A percentile compares a stretch with the other conserved stretches of the same genome.
Evolutionary conservation across 2,113 vertebrate genomes (phyloP).

Genomic region (Cephalopterus ornatus): DNA sequence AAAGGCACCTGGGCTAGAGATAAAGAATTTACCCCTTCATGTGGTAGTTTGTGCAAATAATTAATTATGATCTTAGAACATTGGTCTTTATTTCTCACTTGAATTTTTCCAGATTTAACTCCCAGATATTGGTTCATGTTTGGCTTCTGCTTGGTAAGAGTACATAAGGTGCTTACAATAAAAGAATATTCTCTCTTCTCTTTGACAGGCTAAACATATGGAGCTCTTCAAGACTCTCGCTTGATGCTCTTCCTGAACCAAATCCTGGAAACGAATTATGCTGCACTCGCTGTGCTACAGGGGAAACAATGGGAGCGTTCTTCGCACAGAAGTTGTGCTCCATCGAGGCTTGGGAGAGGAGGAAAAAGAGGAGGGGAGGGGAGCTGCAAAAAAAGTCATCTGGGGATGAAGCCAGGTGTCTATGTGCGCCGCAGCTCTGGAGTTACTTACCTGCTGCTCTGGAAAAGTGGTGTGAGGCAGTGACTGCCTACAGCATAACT

Average conservation of each 20-base stretch:
- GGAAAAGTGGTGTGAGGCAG: background rate
- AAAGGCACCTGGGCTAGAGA: background rate
- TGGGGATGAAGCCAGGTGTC: background rate
- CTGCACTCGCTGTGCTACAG: background rate
- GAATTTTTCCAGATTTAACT: constrained; percentile 15
- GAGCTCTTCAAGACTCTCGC: background rate
- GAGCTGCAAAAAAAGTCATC: background rate
- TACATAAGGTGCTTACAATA: background rate
- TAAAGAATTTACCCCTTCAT: background rate
- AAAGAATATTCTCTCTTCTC: background rate
- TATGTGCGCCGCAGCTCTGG: background rate
- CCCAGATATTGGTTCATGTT: constrained; percentile 1
- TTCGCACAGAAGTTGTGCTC: background rate
- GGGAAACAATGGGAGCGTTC: background rate
- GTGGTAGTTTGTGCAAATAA: background rate
- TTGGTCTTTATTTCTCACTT: background rate
- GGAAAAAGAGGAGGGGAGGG: background rate
- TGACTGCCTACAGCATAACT: background rate
- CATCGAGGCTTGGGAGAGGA: background rate
- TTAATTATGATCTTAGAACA: background rate
- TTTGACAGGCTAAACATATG: constrained; percentile 28
- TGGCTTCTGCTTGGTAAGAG: background rate
- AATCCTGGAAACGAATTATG: background rate
- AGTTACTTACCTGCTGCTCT: background rate
- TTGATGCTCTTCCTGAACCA: background rate